phyloP scores from a whole-genome alignment of 1,140 invertebrate genomes.

The Cydia splendana region DNA sequence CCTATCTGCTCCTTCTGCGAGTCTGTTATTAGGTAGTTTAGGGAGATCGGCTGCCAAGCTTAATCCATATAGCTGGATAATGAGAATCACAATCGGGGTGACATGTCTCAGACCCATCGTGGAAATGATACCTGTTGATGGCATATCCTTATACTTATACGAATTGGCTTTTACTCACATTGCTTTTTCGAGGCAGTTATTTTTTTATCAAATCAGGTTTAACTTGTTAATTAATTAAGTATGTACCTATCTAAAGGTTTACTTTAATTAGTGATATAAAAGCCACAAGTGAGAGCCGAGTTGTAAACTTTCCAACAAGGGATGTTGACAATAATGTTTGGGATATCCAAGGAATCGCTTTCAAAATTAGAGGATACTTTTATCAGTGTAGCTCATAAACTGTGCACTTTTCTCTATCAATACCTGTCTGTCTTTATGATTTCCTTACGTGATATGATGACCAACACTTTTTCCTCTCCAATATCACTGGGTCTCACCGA shows the following conservation, averaged over 20 bases:
- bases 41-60: not conserved
- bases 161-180: not conserved
- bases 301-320: no score
- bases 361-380: no score
- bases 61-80: not conserved
- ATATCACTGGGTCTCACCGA: no score
- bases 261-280: not conserved
- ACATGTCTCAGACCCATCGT: not conserved
- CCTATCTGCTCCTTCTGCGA: conserved; percentile 1
- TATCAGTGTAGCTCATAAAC: no score
- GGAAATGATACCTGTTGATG: not conserved
- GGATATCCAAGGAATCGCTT: no score
- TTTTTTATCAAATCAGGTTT: not conserved
- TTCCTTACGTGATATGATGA: no score
- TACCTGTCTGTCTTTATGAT: no score
- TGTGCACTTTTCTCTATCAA: no score
- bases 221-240: not conserved
- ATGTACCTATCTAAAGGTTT: not conserved
- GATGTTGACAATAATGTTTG: no score
- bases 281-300: not conserved
- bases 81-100: not conserved
- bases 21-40: not conserved
- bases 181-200: not conserved
- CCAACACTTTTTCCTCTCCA: no score
- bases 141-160: not conserved